Evolutionary conservation across 2,113 vertebrate species (phyloP), one percentile per base, ranked within the genome.

Genomic region (Rhombomys opimus): DNA sequence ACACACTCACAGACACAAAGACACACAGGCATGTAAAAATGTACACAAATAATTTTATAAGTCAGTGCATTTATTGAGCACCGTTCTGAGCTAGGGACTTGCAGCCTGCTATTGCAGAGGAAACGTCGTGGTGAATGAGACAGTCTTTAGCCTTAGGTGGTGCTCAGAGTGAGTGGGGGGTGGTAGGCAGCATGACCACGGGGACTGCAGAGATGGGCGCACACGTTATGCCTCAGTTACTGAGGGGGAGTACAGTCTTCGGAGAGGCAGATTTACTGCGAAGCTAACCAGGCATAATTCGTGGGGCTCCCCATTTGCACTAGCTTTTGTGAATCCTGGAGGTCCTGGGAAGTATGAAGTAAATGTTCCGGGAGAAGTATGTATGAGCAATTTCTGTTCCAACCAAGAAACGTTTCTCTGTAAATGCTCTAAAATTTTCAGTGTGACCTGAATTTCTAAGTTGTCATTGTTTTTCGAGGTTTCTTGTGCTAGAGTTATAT

Each of bases 401-500:
- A n/a, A 57, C 25, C 35, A 93, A 91, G 50, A 97, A 70, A 9
- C 9, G 57, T 95, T 73, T 94, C 41, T 93, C 46, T 89, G 14
- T 1, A 70, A 94, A n/a, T 20, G n/a, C 25, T 27, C 46, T 82
- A 91, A 67, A 67, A 94, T 93, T 95, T 72, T 23, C 46, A 38
- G 76, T 94, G 17, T 95, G 22, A 67, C 15, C 32, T 91, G 7
- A 52, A 68, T 93, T 89, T 80, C 54, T 41, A 94, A 85, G 32
- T 6, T 1, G 82, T 35, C 23, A 41, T 4, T 92, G 68, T 90
- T 93, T 95, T 89, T 90, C n/a, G 63, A 57, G 10, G 54, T 72
- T 81, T 92, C 18, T 80, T 84, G 86, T 87, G 54, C 76, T 85
- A 35, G 1, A 76, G 41, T 50, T 82, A 85, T 65, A 78, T 75